Evolutionary conservation across 2,113 vertebrate species (phyloP), one percentile per base, ranked within the genome.

Genomic region (Pan paniscus): DNA sequence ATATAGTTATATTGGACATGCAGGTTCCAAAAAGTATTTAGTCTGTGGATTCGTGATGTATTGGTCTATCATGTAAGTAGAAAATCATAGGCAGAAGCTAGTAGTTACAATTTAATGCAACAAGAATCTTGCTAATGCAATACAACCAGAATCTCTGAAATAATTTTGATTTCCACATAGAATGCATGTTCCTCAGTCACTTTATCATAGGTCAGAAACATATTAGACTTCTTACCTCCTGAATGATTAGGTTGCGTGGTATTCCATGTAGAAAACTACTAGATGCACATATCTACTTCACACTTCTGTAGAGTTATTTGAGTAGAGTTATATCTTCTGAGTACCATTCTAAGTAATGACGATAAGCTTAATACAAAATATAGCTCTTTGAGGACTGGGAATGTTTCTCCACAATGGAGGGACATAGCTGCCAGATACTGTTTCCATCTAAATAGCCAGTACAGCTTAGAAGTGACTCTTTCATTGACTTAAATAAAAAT

Each of bases 51-150:
- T 95, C 85, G 57, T 68, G 89, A 67, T 96, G 27, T 70, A 46
- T 35, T 95, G 38, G 40, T 95, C 64, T 90, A 17, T 86, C 85
- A 46, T 94, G 78, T 97, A 57, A 97, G 94, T 93, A 96, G 61
- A 93, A 55, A 81, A 59, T 91, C 25, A 87, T 64, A 95, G 25
- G 72, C 76, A 93, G 72, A 94, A 85, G 10, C 35, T 91, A 88
- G 50, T 40, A 83, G 64, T 67, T 96, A 81, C 35, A 91, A 48
- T 89, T 95, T 75, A 95, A 2, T 48, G 27, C 43, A 90, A 75
- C 46, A 3, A n/a, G 40, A 84, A 84, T 96, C 38, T 93, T 82
- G 14, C 30, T 75, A 95, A 2, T 78, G 43, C 75, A 92, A 23
- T 43, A 5, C 48, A 90, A 70, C 46, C 3, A n/a, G 46, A 81